Evolutionary conservation across 2,797 vertebrate genomes (phyloP).

Genomic region (Sebastes taczanowskii): DNA sequence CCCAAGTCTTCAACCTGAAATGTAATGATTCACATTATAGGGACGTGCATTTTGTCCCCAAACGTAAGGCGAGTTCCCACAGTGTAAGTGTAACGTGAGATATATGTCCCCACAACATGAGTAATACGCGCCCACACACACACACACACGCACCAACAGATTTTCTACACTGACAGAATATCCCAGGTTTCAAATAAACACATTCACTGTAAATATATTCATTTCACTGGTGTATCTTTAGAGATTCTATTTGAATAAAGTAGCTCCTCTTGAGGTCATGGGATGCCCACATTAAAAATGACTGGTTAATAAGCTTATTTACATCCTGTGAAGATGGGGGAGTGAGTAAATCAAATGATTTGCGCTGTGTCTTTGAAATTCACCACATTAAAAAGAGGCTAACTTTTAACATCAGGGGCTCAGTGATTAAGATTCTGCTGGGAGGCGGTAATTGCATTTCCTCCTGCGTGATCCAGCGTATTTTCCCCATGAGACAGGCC

Average conservation of each 20-base stretch:
- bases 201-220: slow-evolving; percentile 34
- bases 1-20: no score
- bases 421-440: slow-evolving; percentile 74
- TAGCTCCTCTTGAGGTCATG: slow-evolving; percentile 49
- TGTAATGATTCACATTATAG: no score
- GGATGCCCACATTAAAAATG: slow-evolving; percentile 58
- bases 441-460: slow-evolving; percentile 76
- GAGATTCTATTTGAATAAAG: slow-evolving; percentile 40
- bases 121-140: no score
- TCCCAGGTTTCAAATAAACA: slow-evolving; percentile 27
- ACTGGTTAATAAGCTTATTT: slow-evolving; percentile 80
- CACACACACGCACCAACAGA: background rate
- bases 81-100: no score
- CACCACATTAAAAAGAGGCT: slow-evolving; percentile 70
- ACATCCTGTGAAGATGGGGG: slow-evolving; percentile 59
- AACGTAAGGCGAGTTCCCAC: no score
- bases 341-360: slow-evolving; percentile 70
- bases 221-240: slow-evolving; percentile 21
- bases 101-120: no score
- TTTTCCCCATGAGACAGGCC: slow-evolving; percentile 54
- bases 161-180: background rate
- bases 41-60: no score
- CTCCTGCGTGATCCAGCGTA: slow-evolving; percentile 60
- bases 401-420: slow-evolving; percentile 70
- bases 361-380: slow-evolving; percentile 78